Percentiles rank a stretch among this genome's conserved stretches.
These are phyloP conservation scores for Sclerodermus sp. DNA, from an alignment of 2,888 invertebrate genomes.

Conservation along the genomic window DNA sequence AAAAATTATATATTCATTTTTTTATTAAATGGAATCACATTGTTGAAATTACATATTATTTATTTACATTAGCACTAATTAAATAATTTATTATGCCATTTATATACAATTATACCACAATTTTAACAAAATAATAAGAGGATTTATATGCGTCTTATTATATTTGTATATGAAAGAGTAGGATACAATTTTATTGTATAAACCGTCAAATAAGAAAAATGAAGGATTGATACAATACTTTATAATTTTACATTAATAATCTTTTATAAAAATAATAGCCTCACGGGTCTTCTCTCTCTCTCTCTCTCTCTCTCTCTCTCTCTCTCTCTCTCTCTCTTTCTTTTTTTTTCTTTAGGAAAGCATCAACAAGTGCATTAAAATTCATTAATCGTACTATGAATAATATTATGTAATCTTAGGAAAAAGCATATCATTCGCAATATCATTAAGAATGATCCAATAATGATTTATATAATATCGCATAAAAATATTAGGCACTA, in stretches of 20 bases:
- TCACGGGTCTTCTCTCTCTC: no score
- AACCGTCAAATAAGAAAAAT: conserved; percentile 27
- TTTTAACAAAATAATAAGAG: conserved; percentile 23
- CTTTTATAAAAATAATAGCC: conserved; percentile 55
- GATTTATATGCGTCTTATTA: conserved; percentile 1
- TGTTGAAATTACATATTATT: conserved; percentile 29
- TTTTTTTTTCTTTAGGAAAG: no score
- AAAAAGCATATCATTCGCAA: background rate
- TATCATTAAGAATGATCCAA: background rate
- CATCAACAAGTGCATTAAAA: background rate
- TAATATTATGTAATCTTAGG: background rate
- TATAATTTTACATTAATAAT: conserved; percentile 12
- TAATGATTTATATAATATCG: conserved; percentile 8
- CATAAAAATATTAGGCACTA: conserved; percentile 38
- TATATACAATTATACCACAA: conserved; percentile 26
- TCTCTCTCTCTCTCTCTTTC: no score
- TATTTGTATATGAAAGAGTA: conserved; percentile 21
- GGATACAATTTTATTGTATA: conserved; percentile 28
- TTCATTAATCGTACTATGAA: background rate
- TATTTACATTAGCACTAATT: conserved; percentile 46
- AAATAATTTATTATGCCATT: conserved; percentile 41
- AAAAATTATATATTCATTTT: no score
- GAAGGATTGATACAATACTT: conserved; percentile 19
- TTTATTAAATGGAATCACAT: conserved; percentile 42
- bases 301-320: no score